Evolutionary conservation across 2,113 vertebrate genomes (phyloP).

Genomic region (Protobothrops mucrosquamatus): DNA sequence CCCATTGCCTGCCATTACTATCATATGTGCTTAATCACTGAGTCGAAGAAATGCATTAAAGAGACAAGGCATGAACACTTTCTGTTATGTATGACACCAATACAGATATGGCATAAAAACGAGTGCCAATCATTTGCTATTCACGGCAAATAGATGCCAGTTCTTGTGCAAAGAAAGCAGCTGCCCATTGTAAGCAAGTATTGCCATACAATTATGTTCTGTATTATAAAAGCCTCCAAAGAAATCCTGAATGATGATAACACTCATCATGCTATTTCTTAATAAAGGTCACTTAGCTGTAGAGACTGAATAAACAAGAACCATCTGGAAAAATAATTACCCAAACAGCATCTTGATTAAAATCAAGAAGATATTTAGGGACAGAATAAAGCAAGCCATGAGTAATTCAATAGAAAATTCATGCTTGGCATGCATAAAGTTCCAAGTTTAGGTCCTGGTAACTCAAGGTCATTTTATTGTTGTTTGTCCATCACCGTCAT

Average conservation of each 20-base stretch:
- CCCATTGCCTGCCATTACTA: neutral
- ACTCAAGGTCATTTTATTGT: neutral
- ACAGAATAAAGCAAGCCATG: neutral
- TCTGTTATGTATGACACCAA: neutral
- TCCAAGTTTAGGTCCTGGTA: neutral
- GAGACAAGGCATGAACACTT: neutral
- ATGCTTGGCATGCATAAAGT: neutral
- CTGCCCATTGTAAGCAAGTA: neutral
- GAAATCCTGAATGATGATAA: slow-evolving; percentile 12
- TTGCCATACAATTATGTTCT: slow-evolving; percentile 5
- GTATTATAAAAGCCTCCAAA: slow-evolving; percentile 3
- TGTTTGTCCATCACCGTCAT: neutral
- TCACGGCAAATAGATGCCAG: slow-evolving; percentile 2
- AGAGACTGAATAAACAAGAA: slow-evolving; percentile 29
- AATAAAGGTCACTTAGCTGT: slow-evolving; percentile 39
- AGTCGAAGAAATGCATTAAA: neutral
- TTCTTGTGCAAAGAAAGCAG: slow-evolving; percentile 3
- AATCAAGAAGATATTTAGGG: slow-evolving; percentile 20
- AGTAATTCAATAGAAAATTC: neutral
- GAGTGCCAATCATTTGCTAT: neutral
- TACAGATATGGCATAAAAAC: neutral
- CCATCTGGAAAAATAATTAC: slow-evolving; percentile 37
- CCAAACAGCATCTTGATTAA: slow-evolving; percentile 29
- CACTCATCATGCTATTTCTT: slow-evolving; percentile 20
- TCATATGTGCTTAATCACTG: neutral